Base-by-base conservation (phyloP, 2,113 vertebrate species). In the Cinclus mexicanus region DNA sequence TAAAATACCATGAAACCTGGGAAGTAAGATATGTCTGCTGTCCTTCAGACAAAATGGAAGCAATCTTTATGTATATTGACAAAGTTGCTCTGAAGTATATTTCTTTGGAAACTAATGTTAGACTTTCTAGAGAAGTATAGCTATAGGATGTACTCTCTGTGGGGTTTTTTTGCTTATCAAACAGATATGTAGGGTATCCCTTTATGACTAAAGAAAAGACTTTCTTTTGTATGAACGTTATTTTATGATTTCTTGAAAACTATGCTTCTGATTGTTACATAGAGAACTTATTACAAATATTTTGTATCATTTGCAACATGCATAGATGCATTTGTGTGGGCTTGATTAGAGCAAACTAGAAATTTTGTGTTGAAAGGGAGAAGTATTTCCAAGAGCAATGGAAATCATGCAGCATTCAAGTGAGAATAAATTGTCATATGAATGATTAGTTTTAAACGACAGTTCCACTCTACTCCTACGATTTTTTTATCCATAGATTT, bases 391-490 rank as follows among this genome's bases (percentile, higher is more conserved):
- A 52, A 12, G 13, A 26, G 7, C 17, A 55, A 8, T 55, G 13
- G 35, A 85, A 77, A 37, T 74, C 16, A 17, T 61, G 14, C n/a
- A 61, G 17, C 20, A 61, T 49, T 83, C 44, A 49, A 61, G 18
- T 1, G 2, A 57, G 20, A 61, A 22, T 42, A 28, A 49, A 49
- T 13, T 67, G 4, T 61, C 42, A 1, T 31, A 21, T 23, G 24
- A 71, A 50, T 53, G 8, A 41, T 61, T 80, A 79, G n/a, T 53
- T 86, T 19, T 86, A 80, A 80, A 20, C 0, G 6, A 53, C 22
- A 7, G 5, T 88, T 68, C 0, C 15, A 12, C 15, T 68, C 23
- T 83, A 17, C 12, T 70, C 3, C 18, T 10, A 72, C 0, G 1
- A 19, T 24, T 80, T 90, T 90, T 87, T 90, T 69, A 16, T 41